Evolutionary conservation across 2,888 invertebrate species (phyloP), one percentile per base, ranked within the genome.

Genomic region (Tiliacea citrago): DNA sequence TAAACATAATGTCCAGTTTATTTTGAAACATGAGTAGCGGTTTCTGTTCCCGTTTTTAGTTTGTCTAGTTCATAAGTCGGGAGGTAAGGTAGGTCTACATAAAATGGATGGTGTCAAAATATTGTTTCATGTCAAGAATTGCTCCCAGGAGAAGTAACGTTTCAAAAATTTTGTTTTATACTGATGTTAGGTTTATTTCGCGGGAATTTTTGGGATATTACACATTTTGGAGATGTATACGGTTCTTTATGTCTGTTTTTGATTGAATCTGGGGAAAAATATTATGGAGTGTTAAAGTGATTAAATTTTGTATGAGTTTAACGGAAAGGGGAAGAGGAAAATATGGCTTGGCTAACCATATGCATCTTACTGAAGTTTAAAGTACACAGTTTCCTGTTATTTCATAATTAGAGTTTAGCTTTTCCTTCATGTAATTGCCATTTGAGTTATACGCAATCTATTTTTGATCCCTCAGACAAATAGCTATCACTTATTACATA

Each of bases 101-200:
- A 65, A 70, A 84, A 77, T 85, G 77, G 82, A 67, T 79, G 73
- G 49, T 73, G 80, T 87, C 82, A 84, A 86, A 86, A 86, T 86
- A 86, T 86, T 90, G 90, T 88, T 89, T 86, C 77, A 78, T 83
- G 90, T 87, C 88, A 85, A 86, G 85, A 88, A 90, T 90, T 88
- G 88, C 88, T 89, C 90, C 77, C 82, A 57, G 49, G 86, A 88
- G 88, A 77, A 55, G 88, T 75, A 86, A 87, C 84, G 86, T 84
- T 86, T 79, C 86, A 84, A 88, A 86, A 86, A 86, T 87, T 86
- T 88, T 86, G 84, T 86, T 86, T 84, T 81, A 86, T 88, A 86
- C 82, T 86, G 84, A 88, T 88, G 88, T 77, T 63, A 66, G 74
- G 86, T 85, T 87, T 82, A 86, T 86, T 84, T 76, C 55, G 86